phyloP scores from a whole-genome alignment of 1,140 invertebrate species.

The Rhyacophila brunnea region DNA sequence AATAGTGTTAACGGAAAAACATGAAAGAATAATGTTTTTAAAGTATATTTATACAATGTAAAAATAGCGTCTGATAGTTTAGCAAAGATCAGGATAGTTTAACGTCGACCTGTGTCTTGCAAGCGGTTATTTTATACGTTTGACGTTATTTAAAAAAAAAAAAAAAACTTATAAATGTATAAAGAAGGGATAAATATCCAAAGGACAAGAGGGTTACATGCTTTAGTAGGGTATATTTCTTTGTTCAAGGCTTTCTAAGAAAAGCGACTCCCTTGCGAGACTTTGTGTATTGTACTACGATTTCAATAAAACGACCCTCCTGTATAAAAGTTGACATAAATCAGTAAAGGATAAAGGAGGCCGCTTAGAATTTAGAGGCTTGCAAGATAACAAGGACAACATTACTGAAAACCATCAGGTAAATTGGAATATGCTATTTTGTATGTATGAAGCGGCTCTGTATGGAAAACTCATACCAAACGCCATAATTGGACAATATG shows the following conservation, averaged over 20 bases:
- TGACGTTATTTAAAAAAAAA: background rate
- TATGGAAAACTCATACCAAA: background rate
- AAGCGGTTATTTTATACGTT: no score
- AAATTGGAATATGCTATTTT: slow-evolving; percentile 17
- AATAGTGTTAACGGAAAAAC: no score
- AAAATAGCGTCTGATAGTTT: no score
- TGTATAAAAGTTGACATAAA: slow-evolving; percentile 29
- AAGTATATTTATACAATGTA: no score
- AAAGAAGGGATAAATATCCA: slow-evolving; percentile 25
- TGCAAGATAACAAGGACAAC: slow-evolving; percentile 26
- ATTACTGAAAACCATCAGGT: slow-evolving; percentile 25
- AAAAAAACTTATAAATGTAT: background rate
- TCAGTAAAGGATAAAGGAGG: slow-evolving; percentile 26
- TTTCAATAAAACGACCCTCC: slow-evolving; percentile 30
- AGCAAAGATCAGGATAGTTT: no score
- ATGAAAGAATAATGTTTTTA: no score
- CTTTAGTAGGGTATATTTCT: slow-evolving; percentile 21
- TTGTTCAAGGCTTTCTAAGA: slow-evolving; percentile 22
- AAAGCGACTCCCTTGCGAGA: slow-evolving; percentile 11
- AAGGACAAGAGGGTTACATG: slow-evolving; percentile 26
- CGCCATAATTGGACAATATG: background rate
- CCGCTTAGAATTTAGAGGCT: slow-evolving; percentile 22
- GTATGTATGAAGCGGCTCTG: background rate
- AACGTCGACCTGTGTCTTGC: no score
- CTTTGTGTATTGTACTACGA: slow-evolving; percentile 22